Conservation (phyloP, 2,888 invertebrate species). For the Drosophila cracens region DNA sequence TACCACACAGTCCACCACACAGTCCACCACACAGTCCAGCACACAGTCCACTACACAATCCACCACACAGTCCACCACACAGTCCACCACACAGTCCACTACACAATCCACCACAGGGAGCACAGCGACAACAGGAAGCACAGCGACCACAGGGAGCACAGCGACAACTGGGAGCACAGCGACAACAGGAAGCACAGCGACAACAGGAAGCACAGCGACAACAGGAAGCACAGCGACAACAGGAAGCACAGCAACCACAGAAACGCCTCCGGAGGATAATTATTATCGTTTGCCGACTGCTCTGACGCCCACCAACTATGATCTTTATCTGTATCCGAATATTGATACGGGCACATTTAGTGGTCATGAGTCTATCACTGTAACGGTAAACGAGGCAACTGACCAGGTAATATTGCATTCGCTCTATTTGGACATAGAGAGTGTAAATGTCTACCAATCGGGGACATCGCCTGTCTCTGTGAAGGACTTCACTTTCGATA, state of each 20-base stretch:
- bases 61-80: too few relatives aligned
- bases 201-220: too few relatives aligned
- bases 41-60: too few relatives aligned
- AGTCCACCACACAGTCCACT: too few relatives aligned
- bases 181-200: too few relatives aligned
- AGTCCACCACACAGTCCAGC: too few relatives aligned
- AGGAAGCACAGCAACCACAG: slow-evolving; percentile 17
- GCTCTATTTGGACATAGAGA: slow-evolving; percentile 86
- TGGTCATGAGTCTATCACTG: slow-evolving; percentile 86
- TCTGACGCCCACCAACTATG: slow-evolving; percentile 88
- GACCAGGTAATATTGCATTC: slow-evolving; percentile 87
- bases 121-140: too few relatives aligned
- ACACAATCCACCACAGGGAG: too few relatives aligned
- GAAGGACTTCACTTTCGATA: slow-evolving; percentile 57
- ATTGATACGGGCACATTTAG: slow-evolving; percentile 86
- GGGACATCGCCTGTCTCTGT: slow-evolving; percentile 63
- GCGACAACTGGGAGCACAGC: too few relatives aligned
- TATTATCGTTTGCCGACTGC: slow-evolving; percentile 86
- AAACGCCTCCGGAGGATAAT: slow-evolving; percentile 58
- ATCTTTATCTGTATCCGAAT: slow-evolving; percentile 89
- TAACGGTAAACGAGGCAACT: slow-evolving; percentile 85
- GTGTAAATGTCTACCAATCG: slow-evolving; percentile 58
- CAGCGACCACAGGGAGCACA: too few relatives aligned
- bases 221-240: neutral
- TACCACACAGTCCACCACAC: neutral